These are phyloP conservation scores for Lamproptera curius DNA, from an alignment of 2,888 invertebrate species.

Conservation along the genomic window DNA sequence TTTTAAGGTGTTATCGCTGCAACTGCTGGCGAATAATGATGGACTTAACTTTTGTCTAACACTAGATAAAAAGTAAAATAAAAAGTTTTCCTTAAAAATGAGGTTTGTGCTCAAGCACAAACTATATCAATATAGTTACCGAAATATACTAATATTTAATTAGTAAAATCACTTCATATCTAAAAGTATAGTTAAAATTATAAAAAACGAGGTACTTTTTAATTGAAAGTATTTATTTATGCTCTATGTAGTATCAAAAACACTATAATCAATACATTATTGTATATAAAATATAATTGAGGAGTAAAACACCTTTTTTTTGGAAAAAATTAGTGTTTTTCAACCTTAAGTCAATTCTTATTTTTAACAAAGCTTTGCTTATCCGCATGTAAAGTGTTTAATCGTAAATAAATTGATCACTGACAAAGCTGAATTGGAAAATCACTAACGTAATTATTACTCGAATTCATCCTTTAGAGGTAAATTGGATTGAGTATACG, in stretches of 20 bases:
- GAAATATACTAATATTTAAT: no score
- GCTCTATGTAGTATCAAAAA: not conserved
- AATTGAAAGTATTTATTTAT: not conserved
- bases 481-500: not conserved
- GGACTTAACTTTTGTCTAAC: no score
- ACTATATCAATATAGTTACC: no score
- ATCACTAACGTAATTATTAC: constrained; percentile 20
- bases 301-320: not conserved
- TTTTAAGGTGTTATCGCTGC: constrained; percentile 7
- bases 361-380: no score
- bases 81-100: no score
- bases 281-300: not conserved
- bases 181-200: no score
- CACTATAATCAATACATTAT: not conserved
- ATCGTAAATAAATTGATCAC: constrained; percentile 10
- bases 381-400: constrained; percentile 24
- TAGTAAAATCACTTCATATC: no score
- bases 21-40: no score
- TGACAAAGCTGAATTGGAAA: constrained; percentile 21
- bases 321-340: not conserved
- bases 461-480: not conserved
- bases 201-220: not conserved
- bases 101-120: no score
- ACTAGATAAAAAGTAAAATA: no score
- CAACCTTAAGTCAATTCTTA: not conserved